Base-by-base conservation (phyloP, 2,888 invertebrate species). In the Drosophila phalerata region DNA sequence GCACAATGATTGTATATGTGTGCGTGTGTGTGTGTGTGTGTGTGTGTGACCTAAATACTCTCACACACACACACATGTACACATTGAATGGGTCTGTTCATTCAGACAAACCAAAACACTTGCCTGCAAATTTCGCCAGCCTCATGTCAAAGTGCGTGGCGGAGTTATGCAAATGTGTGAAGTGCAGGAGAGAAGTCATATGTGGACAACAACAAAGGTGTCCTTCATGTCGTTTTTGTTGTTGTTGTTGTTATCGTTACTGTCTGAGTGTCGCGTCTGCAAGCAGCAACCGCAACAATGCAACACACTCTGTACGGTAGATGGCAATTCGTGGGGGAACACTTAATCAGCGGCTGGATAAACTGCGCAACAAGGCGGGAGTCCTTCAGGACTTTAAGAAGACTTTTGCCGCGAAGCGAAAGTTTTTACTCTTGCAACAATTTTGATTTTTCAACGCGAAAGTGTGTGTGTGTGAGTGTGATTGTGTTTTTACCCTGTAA, bases 61-160 rank as follows among this genome's bases (percentile, higher is more conserved):
- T 4, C 8, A 58, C 52, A 73, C 51, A 58, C 53, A 52, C 60
- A 64, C 42, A 64, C 30, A 73, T 55, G 56, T 63, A 64, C 30
- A 73, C 57, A 58, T 63, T 64, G 60, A 72, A 78, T 70, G 69
- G 63, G 53, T 60, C 58, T 71, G 68, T 73, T 82, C 85, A 85
- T 82, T 82, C 85, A 75, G 80, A 85, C 68, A 82, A 83, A 64
- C 76, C 79, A 75, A 77, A 79, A 67, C 80, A 79, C 77, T 77
- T 71, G 81, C 64, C 71, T 81, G 75, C 82, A 62, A 82, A 75
- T 76, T 75, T 75, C 67, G 72, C 67, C 83, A 65, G 73, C 69
- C 70, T 67, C 85, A 81, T 87, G 79, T 84, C 84, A 84, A 88
- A 84, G 87, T 84, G 89, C 89, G 89, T 84, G 81, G 63, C 67